phyloP scores from a whole-genome alignment of 2,113 vertebrate species.

The Myrmecophaga tridactyla region DNA sequence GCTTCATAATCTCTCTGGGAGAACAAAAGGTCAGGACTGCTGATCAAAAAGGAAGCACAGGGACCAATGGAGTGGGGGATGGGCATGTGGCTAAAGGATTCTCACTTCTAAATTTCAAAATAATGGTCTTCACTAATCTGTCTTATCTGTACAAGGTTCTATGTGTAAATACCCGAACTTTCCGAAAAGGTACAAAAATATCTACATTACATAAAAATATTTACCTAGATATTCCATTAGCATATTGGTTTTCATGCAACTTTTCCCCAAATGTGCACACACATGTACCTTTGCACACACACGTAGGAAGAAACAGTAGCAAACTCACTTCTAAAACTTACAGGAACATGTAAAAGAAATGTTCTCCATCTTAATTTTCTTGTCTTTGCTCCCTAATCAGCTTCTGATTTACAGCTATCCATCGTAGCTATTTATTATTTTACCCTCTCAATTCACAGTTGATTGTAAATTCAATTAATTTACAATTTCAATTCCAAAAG shows the following conservation, averaged over 20 bases:
- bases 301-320: not conserved
- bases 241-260: not conserved
- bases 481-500: constrained; percentile 29
- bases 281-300: accelerated
- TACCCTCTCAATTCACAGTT: not conserved
- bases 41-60: not conserved
- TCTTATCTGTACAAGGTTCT: not conserved
- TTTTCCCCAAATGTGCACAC: not conserved
- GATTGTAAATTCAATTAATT: too few relatives aligned
- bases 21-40: not conserved
- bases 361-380: constrained; percentile 6
- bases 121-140: not conserved
- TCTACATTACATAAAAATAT: not conserved
- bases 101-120: not conserved
- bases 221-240: not conserved
- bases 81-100: not conserved
- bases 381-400: constrained; percentile 6
- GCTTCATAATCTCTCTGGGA: not conserved
- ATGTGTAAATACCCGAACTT: not conserved
- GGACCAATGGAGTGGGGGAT: not conserved
- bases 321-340: not conserved
- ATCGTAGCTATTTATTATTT: constrained; percentile 54
- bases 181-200: not conserved
- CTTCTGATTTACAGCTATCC: constrained; percentile 43
- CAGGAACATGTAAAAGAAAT: not conserved